Base-by-base conservation (phyloP, 2,113 vertebrate genomes). In the Colistium nudipinnis region DNA sequence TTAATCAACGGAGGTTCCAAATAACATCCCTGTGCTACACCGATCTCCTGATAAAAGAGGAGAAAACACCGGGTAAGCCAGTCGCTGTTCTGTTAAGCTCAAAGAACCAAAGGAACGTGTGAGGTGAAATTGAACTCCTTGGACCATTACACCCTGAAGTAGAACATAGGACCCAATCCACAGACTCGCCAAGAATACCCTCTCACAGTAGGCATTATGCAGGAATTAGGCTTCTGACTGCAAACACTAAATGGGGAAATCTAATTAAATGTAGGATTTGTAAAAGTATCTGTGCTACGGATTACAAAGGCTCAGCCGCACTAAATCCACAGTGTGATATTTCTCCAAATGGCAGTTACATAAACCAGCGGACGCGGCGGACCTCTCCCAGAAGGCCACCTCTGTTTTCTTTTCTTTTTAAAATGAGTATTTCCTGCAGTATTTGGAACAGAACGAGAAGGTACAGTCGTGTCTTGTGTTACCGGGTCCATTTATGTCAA, bases 181-280 rank as follows among this genome's bases (percentile, higher is more conserved):
- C 1, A 1, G 24, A 35, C 41, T 78, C 75, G 71, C 74, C 62
- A 76, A 73, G 82, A 83, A 78, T 27, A 84, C 39, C 45, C 74
- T 79, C 76, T 80, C 68, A 77, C 63, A 72, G 62, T 78, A 28
- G 57, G 70, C 80, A 85, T 87, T 78, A 82, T 78, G 79, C 57
- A 55, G 79, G 87, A 90, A 87, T 90, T 88, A 88, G 82, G 76
- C 69, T 73, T 79, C 64, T 72, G 57, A 74, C 79, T 80, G 77
- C 83, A 85, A 89, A 89, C 61, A 82, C 82, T 89, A 87, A 88
- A 90, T 77, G 75, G 63, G 81, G 66, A 89, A 88, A 90, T 89
- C 84, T 84, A 90, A 92, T 90, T 92, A 92, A 92, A 91, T 85
- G 81, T 64, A 77, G 87, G 84, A 88, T 90, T 90, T 90, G 89